A percentile compares a stretch with the other conserved stretches of the same genome.
phyloP scores from a whole-genome alignment of 2,797 vertebrate species.

The Pipistrellus pipistrellus region DNA sequence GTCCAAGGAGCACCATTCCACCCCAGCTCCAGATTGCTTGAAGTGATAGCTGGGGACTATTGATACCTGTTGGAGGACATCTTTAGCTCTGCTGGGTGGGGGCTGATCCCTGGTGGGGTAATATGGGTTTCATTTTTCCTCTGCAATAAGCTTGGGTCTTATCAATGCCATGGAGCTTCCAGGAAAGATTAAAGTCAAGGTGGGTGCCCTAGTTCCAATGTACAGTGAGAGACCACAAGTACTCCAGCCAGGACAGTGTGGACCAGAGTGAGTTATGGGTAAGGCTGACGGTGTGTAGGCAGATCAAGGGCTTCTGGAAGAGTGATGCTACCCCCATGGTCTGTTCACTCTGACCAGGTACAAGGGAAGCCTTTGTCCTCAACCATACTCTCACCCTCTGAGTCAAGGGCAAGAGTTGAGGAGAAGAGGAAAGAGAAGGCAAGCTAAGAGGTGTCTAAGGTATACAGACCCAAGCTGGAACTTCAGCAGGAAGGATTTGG shows the following conservation, averaged over 20 bases:
- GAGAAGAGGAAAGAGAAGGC: background rate
- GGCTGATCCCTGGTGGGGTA: conserved; percentile 67
- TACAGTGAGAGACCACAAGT: conserved; percentile 74
- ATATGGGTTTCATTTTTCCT: conserved; percentile 84
- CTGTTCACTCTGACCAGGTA: background rate
- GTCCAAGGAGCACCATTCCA: background rate
- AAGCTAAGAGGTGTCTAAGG: background rate
- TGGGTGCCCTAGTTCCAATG: conserved; percentile 68
- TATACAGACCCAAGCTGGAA: background rate
- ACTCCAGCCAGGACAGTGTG: background rate
- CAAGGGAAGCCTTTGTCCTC: background rate
- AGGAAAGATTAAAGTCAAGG: conserved; percentile 82
- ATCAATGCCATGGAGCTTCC: conserved; percentile 84
- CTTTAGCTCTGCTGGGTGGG: conserved; percentile 71
- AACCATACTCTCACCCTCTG: background rate
- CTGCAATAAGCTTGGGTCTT: conserved; percentile 85
- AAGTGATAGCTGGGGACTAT: background rate
- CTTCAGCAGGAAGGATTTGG: background rate
- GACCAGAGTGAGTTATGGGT: background rate
- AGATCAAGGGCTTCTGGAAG: conserved; percentile 38
- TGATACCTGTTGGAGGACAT: background rate
- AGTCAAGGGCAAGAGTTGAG: background rate
- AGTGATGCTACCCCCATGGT: background rate
- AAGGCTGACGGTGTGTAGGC: background rate
- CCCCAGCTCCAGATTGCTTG: background rate